Evolutionary conservation across 2,113 vertebrate genomes (phyloP), one percentile per base, ranked within the genome.

Genomic region (Trichomycterus rosablanca): DNA sequence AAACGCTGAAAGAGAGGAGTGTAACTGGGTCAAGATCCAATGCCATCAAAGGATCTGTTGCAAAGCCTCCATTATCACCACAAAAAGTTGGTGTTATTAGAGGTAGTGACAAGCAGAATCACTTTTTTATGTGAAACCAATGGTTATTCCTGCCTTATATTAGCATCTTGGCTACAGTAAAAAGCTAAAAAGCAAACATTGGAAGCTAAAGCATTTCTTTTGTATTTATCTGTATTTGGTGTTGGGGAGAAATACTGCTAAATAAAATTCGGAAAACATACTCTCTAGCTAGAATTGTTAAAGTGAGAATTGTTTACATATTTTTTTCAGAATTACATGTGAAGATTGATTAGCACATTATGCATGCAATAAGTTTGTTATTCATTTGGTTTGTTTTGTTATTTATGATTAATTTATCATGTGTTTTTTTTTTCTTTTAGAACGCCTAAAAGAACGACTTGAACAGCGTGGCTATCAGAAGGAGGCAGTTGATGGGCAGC

Each of bases 51-150:
- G 62, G 51, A 1, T 64, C 62, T 39, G 62, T 64, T 14, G 62
- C 51, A 3, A 64, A 64, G 20, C 62, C 62, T 24, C 62, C 62
- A n/a, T 26, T 64, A 39, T 64, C 62, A 30, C 62, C 62, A 39
- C 52, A 65, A 22, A 65, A 65, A 65, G 62, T 65, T 20, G 62
- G 62, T 28, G 52, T 65, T 23, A 65, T 65, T 24, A 65, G 62
- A 65, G 62, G 62, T 65, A 49, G 10, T 46, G 4, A 35, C 14
- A 19, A 22, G 1, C 19, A 15, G 1, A 10, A 16, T 11, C 14
- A 35, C 14, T 35, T 35, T 8, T 35, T 12, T 35, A 2, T 9
- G 14, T 35, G n/a, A n/a, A n/a, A n/a, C n/a, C n/a, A n/a, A n/a
- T n/a, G n/a, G n/a, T n/a, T n/a, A n/a, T n/a, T n/a, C n/a, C n/a